Base-by-base conservation (phyloP, 2,888 invertebrate genomes). In the Chalcis sispes region DNA sequence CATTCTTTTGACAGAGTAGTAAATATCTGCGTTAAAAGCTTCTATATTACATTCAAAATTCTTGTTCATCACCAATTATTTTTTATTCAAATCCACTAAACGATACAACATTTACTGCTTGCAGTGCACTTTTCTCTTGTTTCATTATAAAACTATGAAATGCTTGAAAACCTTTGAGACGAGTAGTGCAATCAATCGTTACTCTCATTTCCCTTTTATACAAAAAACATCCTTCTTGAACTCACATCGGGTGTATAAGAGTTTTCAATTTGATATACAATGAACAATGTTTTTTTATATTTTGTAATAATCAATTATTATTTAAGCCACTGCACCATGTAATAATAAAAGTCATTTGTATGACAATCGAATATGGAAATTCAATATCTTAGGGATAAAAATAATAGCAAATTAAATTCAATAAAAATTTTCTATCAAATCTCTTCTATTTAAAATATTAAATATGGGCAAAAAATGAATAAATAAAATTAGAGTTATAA, bases 91-190 rank as follows among this genome's bases (percentile, higher is more conserved):
- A 18, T 18, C 2, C 46, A 27, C 29, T 18, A 42, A 23, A 48
- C 66, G 40, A 15, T 50, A 18, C 32, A 36, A 46, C 36, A 58
- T 25, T 67, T 50, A 48, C 20, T 62, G 23, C 42, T 56, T 74
- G 74, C 67, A 65, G 23, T 65, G 58, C 72, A 74, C 62, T 32
- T 2, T 62, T 61, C 10, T 54, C 71, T 42, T 69, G 15, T 61
- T 72, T 40, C 32, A 36, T 72, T 65, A 48, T 58, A 3, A 46
- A 32, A 36, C 65, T 65, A 48, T 58, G 8, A 46, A 32, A 58
- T 72, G 48, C 58, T 48, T 56, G 18, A 36, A 58, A 72, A 67
- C 46, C 25, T 46, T 72, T 71, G 25, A 42, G 40, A 27, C 54
- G 27, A 72, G 29, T 56, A n/a, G 56, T 64, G 23, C 2, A 46